These are phyloP conservation scores for Melitaea cinxia DNA, from an alignment of 1,140 invertebrate genomes.

Conservation along the genomic window DNA sequence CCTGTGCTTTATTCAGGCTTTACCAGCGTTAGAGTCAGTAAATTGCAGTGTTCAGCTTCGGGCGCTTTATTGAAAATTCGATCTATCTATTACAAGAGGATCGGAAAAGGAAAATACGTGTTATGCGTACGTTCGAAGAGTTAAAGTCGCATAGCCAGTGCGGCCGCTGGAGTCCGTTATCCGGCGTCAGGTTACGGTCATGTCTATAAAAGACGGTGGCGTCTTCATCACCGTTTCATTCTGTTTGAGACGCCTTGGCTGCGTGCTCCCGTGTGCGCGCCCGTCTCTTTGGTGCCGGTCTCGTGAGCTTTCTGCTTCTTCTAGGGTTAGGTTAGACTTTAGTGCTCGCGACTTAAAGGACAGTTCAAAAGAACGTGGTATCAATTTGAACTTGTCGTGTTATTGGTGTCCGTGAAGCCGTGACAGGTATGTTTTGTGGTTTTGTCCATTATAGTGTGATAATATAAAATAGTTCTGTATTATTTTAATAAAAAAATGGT, in stretches of 20 bases:
- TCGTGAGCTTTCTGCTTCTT: slow-evolving; percentile 42
- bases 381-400: slow-evolving; percentile 60
- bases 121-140: slow-evolving; percentile 51
- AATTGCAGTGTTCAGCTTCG: slow-evolving; percentile 72
- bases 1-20: slow-evolving; percentile 55
- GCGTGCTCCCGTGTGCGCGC: slow-evolving; percentile 59
- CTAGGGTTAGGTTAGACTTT: slow-evolving; percentile 50
- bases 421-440: slow-evolving; percentile 53
- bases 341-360: slow-evolving; percentile 64
- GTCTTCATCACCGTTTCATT: slow-evolving; percentile 81
- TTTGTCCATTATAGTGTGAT: neutral
- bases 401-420: slow-evolving; percentile 44
- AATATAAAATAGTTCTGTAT: neutral
- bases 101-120: slow-evolving; percentile 33
- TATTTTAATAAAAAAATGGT: neutral
- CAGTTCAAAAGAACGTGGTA: slow-evolving; percentile 66
- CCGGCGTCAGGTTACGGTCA: slow-evolving; percentile 79
- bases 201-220: slow-evolving; percentile 79
- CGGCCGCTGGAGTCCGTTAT: slow-evolving; percentile 71
- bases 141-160: slow-evolving; percentile 47
- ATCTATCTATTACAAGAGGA: slow-evolving; percentile 67
- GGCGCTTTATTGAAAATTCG: slow-evolving; percentile 79
- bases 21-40: slow-evolving; percentile 56
- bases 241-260: slow-evolving; percentile 70
- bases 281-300: slow-evolving; percentile 50